phyloP scores from a whole-genome alignment of 35 echinoderm and acorn worm species.

The Chiridota heheva region DNA sequence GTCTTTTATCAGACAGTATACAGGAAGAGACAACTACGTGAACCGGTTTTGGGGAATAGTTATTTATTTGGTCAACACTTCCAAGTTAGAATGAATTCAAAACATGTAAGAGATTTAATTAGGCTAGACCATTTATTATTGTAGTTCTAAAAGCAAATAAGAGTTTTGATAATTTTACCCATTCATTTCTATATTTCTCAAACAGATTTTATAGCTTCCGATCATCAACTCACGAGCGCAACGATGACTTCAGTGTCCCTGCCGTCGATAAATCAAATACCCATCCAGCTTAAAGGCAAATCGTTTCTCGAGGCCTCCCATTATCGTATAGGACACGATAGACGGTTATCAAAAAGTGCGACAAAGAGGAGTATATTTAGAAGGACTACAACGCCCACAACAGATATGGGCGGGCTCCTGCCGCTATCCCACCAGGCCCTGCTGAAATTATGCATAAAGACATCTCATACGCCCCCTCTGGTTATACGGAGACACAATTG shows the following conservation, averaged over 20 bases:
- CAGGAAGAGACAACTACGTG: no score
- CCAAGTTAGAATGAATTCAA: no score
- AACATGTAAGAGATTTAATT: no score
- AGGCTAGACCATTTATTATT: no score
- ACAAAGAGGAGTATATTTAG: conserved; percentile 77
- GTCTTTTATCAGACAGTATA: no score
- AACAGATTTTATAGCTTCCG: no score
- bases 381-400: conserved; percentile 75
- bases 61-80: no score
- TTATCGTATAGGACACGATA: conserved; percentile 78
- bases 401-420: conserved; percentile 38
- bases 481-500: conserved; percentile 66
- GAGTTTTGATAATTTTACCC: no score
- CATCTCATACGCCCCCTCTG: conserved; percentile 9
- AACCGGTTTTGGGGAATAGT: no score
- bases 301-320: conserved; percentile 69
- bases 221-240: no score
- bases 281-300: conserved; percentile 53
- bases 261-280: conserved; percentile 56
- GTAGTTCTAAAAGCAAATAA: no score
- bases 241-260: conserved; percentile 59
- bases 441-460: conserved; percentile 91
- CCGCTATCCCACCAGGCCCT: conserved; percentile 71
- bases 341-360: conserved; percentile 77
- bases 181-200: no score